Evolutionary conservation across 2,797 vertebrate species (phyloP).

Genomic region (Catamblyrhynchus diadema): DNA sequence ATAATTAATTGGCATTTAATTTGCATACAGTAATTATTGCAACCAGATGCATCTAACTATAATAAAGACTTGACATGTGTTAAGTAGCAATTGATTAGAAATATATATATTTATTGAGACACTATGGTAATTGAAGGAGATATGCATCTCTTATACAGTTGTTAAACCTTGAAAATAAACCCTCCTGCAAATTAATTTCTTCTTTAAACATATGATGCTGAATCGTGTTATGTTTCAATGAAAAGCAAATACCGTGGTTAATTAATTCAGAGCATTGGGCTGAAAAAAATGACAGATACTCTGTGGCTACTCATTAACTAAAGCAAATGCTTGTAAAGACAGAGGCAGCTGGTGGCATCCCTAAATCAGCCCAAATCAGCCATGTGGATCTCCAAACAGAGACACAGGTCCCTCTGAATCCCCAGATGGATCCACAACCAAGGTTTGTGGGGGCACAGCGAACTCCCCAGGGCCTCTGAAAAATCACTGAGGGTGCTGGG

Average conservation of each 20-base stretch:
- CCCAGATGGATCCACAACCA: accelerated
- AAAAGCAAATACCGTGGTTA: slow-evolving; percentile 45
- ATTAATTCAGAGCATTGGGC: slow-evolving; percentile 20
- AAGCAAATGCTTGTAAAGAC: not conserved
- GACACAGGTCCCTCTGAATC: not conserved
- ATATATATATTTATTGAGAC: slow-evolving; percentile 65
- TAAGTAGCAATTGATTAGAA: slow-evolving; percentile 67
- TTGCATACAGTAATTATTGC: slow-evolving; percentile 50
- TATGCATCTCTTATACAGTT: slow-evolving; percentile 45
- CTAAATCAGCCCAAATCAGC: not conserved
- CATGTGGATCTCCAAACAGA: not conserved
- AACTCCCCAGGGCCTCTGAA: not conserved
- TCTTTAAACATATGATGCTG: not conserved
- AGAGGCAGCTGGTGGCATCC: not conserved
- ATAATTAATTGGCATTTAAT: slow-evolving; percentile 70
- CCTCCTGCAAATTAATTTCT: slow-evolving; percentile 55
- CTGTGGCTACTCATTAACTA: not conserved
- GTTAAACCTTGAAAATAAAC: slow-evolving; percentile 32
- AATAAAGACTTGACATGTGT: slow-evolving; percentile 28
- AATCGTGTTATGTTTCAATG: slow-evolving; percentile 46
- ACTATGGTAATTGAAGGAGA: slow-evolving; percentile 59
- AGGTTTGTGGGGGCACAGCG: accelerated
- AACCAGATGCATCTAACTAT: not conserved
- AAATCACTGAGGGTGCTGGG: not conserved
- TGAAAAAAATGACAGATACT: not conserved